phyloP scores from a whole-genome alignment of 2,113 vertebrate species.

The Coturnix japonica region DNA sequence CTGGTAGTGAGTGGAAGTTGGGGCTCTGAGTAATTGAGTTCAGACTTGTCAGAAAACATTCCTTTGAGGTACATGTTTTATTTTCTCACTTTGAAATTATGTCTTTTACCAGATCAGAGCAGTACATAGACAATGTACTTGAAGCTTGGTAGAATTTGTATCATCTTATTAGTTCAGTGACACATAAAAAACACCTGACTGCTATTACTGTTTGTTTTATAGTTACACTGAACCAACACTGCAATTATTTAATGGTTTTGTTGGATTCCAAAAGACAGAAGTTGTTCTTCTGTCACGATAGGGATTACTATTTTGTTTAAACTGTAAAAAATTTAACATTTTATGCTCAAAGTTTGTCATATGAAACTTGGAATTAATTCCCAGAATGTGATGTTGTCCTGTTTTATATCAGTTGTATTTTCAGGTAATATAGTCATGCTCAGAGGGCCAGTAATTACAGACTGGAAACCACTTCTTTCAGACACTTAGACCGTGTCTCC shows the following conservation, averaged over 20 bases:
- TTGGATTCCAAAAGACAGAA: neutral
- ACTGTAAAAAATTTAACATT: neutral
- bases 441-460: neutral
- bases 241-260: neutral
- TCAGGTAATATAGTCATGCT: neutral
- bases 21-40: neutral
- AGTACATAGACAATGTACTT: neutral
- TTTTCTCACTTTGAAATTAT: slow-evolving; percentile 10
- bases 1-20: neutral
- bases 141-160: neutral
- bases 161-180: neutral
- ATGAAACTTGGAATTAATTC: neutral
- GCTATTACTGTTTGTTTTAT: neutral
- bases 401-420: neutral
- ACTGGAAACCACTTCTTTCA: neutral
- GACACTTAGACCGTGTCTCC: neutral
- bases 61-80: neutral
- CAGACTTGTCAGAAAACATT: slow-evolving; percentile 5
- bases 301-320: neutral
- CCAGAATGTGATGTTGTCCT: neutral
- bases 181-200: neutral
- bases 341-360: neutral
- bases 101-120: neutral
- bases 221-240: neutral
- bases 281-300: neutral